These are phyloP conservation scores for Caenorhabditis wallacei DNA, from an alignment of 2,888 invertebrate species.

Conservation along the genomic window DNA sequence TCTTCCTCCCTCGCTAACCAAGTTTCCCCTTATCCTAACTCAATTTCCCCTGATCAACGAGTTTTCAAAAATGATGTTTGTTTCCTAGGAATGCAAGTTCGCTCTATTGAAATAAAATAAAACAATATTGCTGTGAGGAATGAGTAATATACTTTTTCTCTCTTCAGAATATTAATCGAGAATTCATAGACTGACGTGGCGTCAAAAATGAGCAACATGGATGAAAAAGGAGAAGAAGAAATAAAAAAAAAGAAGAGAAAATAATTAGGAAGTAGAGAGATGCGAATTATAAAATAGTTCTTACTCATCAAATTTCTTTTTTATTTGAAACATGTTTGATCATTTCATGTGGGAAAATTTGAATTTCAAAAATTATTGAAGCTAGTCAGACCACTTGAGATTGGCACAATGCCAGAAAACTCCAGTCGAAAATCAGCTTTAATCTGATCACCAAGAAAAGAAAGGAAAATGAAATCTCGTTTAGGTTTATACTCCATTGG, in stretches of 20 bases:
- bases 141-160: slow-evolving; percentile 11
- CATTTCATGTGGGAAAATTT: slow-evolving; percentile 11
- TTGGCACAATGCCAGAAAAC: too few species aligned
- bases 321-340: background rate
- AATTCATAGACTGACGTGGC: slow-evolving; percentile 47
- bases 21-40: too few species aligned
- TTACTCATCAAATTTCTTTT: slow-evolving; percentile 14
- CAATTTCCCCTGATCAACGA: background rate
- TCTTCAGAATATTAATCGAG: slow-evolving; percentile 30
- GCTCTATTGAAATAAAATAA: background rate
- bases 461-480: background rate
- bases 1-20: too few species aligned
- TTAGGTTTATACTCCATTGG: background rate
- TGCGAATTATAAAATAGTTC: slow-evolving; percentile 28
- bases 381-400: too few species aligned
- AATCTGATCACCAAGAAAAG: too few species aligned
- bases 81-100: too few species aligned
- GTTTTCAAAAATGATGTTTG: too few species aligned
- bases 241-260: slow-evolving; percentile 7
- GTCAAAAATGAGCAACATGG: slow-evolving; percentile 35
- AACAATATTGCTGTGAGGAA: slow-evolving; percentile 12
- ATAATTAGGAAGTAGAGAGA: slow-evolving; percentile 28
- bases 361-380: too few species aligned
- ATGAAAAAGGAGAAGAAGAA: background rate
- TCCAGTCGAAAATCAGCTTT: too few species aligned